Conservation (phyloP, 2,113 vertebrate genomes). For the Lates calcarifer region DNA sequence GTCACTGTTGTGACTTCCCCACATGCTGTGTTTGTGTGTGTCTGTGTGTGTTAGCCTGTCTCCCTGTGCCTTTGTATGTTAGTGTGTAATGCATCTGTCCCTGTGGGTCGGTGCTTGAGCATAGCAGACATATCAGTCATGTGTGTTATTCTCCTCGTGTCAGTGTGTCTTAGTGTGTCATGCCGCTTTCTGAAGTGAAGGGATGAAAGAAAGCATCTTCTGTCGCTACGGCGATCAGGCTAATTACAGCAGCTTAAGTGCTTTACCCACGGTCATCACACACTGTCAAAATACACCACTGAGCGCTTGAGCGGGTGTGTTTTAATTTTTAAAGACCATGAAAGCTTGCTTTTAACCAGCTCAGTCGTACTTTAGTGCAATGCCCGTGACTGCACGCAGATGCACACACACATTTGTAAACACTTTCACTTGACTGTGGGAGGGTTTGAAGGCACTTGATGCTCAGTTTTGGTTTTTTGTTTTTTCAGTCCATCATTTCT, state of each 20-base stretch:
- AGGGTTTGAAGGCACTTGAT: constrained; percentile 70
- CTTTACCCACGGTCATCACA: constrained; percentile 85
- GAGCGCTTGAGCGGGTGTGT: constrained; percentile 66
- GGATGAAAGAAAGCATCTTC: constrained; percentile 85
- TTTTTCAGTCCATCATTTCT: constrained; percentile 54
- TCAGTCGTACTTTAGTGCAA: constrained; percentile 47
- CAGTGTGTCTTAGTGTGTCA: constrained; percentile 67
- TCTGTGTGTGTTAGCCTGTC: constrained; percentile 31
- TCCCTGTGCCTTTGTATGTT: constrained; percentile 25
- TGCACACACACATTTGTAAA: constrained; percentile 33
- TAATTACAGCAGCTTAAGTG: constrained; percentile 89
- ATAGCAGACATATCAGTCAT: constrained; percentile 47
- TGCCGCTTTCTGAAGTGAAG: constrained; percentile 81
- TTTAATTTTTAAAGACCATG: constrained; percentile 75
- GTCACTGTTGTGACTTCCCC: constrained; percentile 23
- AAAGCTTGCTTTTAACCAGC: constrained; percentile 72
- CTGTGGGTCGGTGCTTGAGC: constrained; percentile 22
- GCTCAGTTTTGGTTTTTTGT: constrained; percentile 57
- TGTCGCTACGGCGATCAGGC: constrained; percentile 80
- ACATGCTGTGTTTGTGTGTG: constrained; percentile 58
- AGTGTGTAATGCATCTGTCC: constrained; percentile 46
- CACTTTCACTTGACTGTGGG: constrained; percentile 48
- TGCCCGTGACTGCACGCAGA: constrained; percentile 6
- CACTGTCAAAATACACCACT: constrained; percentile 81
- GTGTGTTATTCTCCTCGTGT: constrained; percentile 53